These are phyloP conservation scores for Erethizon dorsatum DNA, from an alignment of 2,797 vertebrate species.

Conservation along the genomic window DNA sequence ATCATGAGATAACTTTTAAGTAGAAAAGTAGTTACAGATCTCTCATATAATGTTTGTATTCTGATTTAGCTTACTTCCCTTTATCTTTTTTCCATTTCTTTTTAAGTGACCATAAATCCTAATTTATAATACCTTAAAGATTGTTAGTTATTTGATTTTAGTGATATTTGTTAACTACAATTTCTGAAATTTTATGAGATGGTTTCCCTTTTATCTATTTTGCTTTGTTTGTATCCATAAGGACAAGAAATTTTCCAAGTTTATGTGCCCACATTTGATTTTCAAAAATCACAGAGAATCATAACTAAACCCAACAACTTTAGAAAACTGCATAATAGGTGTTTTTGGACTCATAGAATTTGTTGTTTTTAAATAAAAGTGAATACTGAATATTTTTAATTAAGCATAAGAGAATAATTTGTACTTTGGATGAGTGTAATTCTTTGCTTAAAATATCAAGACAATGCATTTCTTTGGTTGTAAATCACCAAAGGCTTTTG, in stretches of 20 bases:
- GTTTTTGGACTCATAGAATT: neutral
- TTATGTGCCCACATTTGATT: neutral
- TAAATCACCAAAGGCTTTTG: neutral
- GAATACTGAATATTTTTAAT: slow-evolving; percentile 33
- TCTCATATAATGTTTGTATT: slow-evolving; percentile 32
- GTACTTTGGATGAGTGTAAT: neutral
- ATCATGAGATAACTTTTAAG: slow-evolving; percentile 5
- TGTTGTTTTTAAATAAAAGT: slow-evolving; percentile 6
- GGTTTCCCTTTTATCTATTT: slow-evolving; percentile 27
- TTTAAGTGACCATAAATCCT: neutral
- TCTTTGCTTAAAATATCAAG: slow-evolving; percentile 68
- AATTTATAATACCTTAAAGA: neutral
- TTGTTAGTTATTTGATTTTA: neutral
- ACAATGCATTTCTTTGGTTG: neutral
- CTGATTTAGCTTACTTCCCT: neutral
- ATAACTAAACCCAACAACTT: neutral
- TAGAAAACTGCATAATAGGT: neutral
- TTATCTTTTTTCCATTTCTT: neutral
- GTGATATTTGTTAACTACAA: neutral
- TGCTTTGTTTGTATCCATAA: neutral
- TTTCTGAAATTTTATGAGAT: slow-evolving; percentile 38
- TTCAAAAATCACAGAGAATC: neutral
- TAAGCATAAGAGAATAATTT: slow-evolving; percentile 63
- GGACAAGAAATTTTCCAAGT: slow-evolving; percentile 24
- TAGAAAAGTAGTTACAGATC: neutral